These are phyloP conservation scores for Dinomys branickii DNA, from an alignment of 2,113 vertebrate species.

Conservation along the genomic window DNA sequence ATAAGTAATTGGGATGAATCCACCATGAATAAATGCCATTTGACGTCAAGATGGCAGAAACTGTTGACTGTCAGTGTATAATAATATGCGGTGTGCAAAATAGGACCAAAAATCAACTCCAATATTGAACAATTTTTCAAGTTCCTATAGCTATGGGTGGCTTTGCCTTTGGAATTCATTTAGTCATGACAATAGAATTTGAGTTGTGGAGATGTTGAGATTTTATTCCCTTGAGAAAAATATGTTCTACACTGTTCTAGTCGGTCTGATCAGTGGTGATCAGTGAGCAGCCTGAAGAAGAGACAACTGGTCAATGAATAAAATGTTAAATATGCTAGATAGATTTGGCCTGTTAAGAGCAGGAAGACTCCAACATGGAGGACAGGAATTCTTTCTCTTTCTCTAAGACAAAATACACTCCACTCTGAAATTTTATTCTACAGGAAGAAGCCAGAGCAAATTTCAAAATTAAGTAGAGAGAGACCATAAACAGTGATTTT, in stretches of 20 bases:
- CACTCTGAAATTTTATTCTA: conserved; percentile 38
- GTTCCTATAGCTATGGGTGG: neutral
- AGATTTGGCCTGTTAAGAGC: neutral
- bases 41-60: neutral
- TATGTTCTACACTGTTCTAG: neutral
- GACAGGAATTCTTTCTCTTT: neutral
- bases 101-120: neutral
- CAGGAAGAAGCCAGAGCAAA: neutral
- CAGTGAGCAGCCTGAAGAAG: neutral
- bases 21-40: neutral
- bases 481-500: neutral
- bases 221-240: conserved; percentile 32
- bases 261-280: neutral
- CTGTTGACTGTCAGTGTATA: neutral
- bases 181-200: neutral
- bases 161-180: neutral
- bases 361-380: neutral
- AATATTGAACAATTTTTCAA: neutral
- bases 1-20: neutral
- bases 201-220: neutral
- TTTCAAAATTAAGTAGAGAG: conserved; percentile 23
- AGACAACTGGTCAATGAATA: neutral
- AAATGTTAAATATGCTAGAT: neutral
- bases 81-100: neutral
- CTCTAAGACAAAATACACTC: conserved; percentile 4